Evolutionary conservation across 1,140 invertebrate genomes (phyloP), one percentile per base, ranked within the genome.

Genomic region (Drosophila punjabiensis): DNA sequence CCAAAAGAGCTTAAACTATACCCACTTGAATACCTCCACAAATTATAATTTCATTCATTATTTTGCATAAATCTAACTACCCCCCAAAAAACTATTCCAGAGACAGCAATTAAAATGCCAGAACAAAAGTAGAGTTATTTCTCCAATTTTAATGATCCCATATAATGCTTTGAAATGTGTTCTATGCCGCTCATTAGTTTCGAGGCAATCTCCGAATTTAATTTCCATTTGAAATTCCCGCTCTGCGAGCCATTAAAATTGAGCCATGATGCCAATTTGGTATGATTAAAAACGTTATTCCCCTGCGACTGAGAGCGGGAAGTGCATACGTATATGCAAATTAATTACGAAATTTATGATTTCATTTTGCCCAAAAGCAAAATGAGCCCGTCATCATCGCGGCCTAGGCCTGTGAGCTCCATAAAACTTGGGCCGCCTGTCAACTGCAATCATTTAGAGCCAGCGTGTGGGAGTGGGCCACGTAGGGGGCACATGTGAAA

Each of bases 321-420:
- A 48, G 58, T 68, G 70, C 63, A 82, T 70, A 58, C 20, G 33
- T 39, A 39, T 39, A 86, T 86, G 82, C 64, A 89, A 89, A 89
- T 89, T 89, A 89, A 89, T 89, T 89, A 89, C 88, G 78, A 78
- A 89, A 89, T 89, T 89, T 89, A 85, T 89, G 81, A 85, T 81
- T 81, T 81, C 73, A 83, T 83, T 87, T 87, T 64, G 82, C 62
- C 62, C 45, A 74, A 74, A 61, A 74, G 70, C 55, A 55, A 73
- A 55, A 73, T 24, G 45, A 71, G 59, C 18, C 52, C 52, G 18
- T 41, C 67, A 74, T 74, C 45, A 58, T 37, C 48, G 43, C 58
- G 65, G 45, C 37, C 37, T 68, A 39, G 65, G 82, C 85, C 83
- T 86, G 83, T 43, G 48, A 64, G 73, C 62, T 41, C 52, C 80